These are phyloP conservation scores for Abrostola triplasia DNA, from an alignment of 2,888 invertebrate genomes.

Conservation along the genomic window DNA sequence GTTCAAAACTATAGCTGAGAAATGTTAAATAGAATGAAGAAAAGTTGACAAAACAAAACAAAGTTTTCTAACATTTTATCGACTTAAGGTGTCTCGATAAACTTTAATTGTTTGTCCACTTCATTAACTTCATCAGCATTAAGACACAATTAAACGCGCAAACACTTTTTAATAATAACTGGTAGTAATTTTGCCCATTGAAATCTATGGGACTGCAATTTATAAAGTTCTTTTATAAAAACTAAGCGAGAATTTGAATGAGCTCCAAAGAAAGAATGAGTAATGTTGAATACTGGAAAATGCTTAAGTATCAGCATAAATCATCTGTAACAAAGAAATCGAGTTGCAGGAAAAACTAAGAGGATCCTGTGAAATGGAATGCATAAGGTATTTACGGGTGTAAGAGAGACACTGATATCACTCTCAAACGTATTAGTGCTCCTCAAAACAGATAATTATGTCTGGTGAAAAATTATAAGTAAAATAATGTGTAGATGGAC, in stretches of 20 bases:
- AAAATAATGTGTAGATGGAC: no score
- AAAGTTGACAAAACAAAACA: constrained; percentile 24
- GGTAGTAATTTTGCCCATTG: constrained; percentile 11
- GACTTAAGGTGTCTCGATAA: constrained; percentile 9
- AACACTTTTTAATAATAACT: constrained; percentile 2
- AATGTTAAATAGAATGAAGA: constrained; percentile 19
- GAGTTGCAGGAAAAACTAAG: constrained; percentile 58
- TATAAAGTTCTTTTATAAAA: constrained; percentile 45
- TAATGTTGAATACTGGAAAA: constrained; percentile 65
- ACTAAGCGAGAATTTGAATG: constrained; percentile 51
- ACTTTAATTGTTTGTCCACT: constrained; percentile 15
- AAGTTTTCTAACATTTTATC: constrained; percentile 23
- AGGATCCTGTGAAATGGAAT: constrained; percentile 55
- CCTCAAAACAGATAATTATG: not conserved
- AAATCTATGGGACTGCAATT: constrained; percentile 36
- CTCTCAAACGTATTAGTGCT: constrained; percentile 27
- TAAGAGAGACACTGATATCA: constrained; percentile 37
- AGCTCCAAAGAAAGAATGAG: constrained; percentile 59
- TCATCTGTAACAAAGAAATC: constrained; percentile 67
- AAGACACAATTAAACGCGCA: not conserved
- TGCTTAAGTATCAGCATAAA: constrained; percentile 69
- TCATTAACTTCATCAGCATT: constrained; percentile 4
- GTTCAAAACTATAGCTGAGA: constrained; percentile 29
- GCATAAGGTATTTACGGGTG: constrained; percentile 51
- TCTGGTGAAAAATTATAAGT: no score